Evolutionary conservation across 1,140 invertebrate species (phyloP), one percentile per base, ranked within the genome.

Genomic region (Habropoda laboriosa): DNA sequence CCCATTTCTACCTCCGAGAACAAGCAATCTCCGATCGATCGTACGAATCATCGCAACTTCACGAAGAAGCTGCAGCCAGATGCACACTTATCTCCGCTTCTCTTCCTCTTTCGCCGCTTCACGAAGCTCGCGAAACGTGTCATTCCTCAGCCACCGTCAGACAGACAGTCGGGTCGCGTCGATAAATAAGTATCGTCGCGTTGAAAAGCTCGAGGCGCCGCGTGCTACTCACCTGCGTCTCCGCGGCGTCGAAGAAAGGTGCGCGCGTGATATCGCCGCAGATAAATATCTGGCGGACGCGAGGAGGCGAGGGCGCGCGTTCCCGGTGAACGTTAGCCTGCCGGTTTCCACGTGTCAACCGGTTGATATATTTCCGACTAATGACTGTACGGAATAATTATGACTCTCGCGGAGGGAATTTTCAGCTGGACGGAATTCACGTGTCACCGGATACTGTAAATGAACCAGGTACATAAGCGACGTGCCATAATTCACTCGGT

Each of bases 351-450:
- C 73, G 83, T 77, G 83, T 77, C 83, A 55, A 73, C 60, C 72
- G 67, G 27, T 71, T 84, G 82, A 85, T 85, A 78, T 73, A 81
- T 84, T 58, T 13, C 66, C 82, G 79, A 84, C 82, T 84, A 84
- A 85, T 85, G 78, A 85, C 55, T 51, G 61, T n/a, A 45, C 49
- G 61, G 53, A 83, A 84, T 85, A 85, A 85, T 85, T 84, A 85
- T 64, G 82, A 77, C 61, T 70, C 64, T 73, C 57, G 66, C 63
- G 40, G 49, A 51, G 60, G 45, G 42, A 74, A 79, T 83, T 81
- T n/a, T 83, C 75, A 49, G 18, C 64, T 35, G 68, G 21, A 47
- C 63, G 53, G 47, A 45, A 68, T 57, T 57, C 74, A 67, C 45
- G 49, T 16, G 45, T 45, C 67, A 32, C 40, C 51, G 47, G 64